phyloP scores from a whole-genome alignment of 2,113 vertebrate genomes.

The Limanda limanda region DNA sequence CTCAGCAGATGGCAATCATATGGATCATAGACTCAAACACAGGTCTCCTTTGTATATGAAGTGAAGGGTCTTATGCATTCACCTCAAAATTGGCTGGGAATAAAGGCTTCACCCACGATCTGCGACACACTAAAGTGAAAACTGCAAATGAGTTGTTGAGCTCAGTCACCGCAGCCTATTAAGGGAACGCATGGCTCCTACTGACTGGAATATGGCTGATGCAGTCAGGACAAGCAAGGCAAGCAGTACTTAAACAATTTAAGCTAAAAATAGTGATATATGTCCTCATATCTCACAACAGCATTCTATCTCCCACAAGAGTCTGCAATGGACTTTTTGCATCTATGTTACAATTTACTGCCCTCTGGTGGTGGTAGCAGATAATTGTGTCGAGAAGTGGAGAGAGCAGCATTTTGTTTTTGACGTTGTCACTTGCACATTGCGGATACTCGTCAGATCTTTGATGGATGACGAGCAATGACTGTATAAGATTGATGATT shows the following conservation, averaged over 20 bases:
- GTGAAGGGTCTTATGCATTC: background rate
- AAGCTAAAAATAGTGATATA: background rate
- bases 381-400: background rate
- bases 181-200: background rate
- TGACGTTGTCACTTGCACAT: no score
- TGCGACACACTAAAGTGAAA: background rate
- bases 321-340: background rate
- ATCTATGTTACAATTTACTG: background rate
- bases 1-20: background rate
- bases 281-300: background rate
- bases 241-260: background rate
- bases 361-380: background rate
- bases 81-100: conserved; percentile 6
- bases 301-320: background rate
- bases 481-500: no score
- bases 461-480: no score
- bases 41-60: background rate
- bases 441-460: no score
- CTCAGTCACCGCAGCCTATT: conserved; percentile 3
- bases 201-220: background rate
- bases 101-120: background rate
- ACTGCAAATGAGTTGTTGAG: conserved; percentile 1
- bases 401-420: no score
- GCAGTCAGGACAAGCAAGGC: background rate
- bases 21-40: background rate